These are phyloP conservation scores for Drosophila hamatofila DNA, from an alignment of 2,888 invertebrate genomes.

Conservation along the genomic window DNA sequence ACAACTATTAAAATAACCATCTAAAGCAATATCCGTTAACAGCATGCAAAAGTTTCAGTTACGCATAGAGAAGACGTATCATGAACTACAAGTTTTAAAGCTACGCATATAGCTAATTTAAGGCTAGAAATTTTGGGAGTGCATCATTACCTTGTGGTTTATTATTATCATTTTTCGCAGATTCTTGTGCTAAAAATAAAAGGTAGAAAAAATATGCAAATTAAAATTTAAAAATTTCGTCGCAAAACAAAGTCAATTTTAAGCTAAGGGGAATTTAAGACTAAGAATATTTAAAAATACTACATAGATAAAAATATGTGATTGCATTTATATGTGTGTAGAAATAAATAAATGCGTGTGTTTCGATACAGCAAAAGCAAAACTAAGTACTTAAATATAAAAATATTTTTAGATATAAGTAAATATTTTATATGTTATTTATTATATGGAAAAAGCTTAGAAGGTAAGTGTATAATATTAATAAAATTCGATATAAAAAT, in stretches of 20 bases:
- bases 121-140: conserved; percentile 17
- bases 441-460: not conserved
- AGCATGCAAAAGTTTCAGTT: conserved; percentile 34
- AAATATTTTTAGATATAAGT: not conserved
- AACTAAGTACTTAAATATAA: not conserved
- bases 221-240: conserved; percentile 45
- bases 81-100: not conserved
- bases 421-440: not conserved
- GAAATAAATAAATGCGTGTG: not conserved
- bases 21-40: conserved; percentile 44
- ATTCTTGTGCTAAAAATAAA: conserved; percentile 84
- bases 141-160: conserved; percentile 83
- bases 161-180: conserved; percentile 84
- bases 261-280: conserved; percentile 30
- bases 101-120: conserved; percentile 1
- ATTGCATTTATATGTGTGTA: not conserved
- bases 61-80: conserved; percentile 1
- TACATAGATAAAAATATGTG: not conserved
- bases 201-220: conserved; percentile 62
- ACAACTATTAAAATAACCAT: conserved; percentile 40
- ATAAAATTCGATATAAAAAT: too few relatives aligned
- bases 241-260: conserved; percentile 24
- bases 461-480: not conserved
- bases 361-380: not conserved
- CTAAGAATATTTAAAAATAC: conserved; percentile 13